Percentiles rank a stretch among this genome's conserved stretches.
phyloP scores from a whole-genome alignment of 2,888 invertebrate species.

The Melieria crassipennis region DNA sequence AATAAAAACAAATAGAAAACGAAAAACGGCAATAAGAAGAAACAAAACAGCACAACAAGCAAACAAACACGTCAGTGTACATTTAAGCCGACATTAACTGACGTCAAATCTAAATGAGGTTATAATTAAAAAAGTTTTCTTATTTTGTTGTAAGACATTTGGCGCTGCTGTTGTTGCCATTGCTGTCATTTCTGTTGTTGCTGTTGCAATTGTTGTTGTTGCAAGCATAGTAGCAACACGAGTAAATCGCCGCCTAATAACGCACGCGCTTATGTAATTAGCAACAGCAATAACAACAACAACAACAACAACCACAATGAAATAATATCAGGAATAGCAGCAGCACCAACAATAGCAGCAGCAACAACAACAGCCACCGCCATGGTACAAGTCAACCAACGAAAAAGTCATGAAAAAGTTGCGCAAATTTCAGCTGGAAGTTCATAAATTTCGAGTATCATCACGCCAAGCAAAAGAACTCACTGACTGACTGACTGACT shows the following conservation, averaged over 20 bases:
- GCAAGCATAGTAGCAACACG: background rate
- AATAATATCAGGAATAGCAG: constrained; percentile 10
- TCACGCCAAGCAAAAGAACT: constrained; percentile 5
- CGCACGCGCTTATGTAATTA: constrained; percentile 58
- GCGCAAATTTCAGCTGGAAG: constrained; percentile 44
- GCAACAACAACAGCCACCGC: constrained; percentile 38
- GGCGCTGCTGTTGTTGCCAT: constrained; percentile 7
- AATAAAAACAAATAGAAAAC: too few species aligned
- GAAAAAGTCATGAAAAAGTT: constrained; percentile 23
- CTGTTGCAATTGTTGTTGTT: constrained; percentile 38
- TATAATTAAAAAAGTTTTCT: constrained; percentile 61
- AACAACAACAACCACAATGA: constrained; percentile 36
- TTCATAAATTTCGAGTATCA: constrained; percentile 52
- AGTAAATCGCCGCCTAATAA: constrained; percentile 53
- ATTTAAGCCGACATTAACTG: constrained; percentile 39
- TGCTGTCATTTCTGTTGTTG: constrained; percentile 1
- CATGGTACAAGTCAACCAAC: background rate
- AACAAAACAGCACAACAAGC: background rate
- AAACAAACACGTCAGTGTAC: constrained; percentile 9
- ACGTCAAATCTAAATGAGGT: constrained; percentile 62
- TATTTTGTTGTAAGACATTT: constrained; percentile 46
- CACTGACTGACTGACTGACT: background rate
- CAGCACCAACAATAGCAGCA: constrained; percentile 44
- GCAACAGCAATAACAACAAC: constrained; percentile 52
- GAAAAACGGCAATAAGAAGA: too few species aligned